A percentile compares a stretch with the other conserved stretches of the same genome.
Evolutionary conservation across 2,113 vertebrate genomes (phyloP).

Genomic region (Symphodus melops): DNA sequence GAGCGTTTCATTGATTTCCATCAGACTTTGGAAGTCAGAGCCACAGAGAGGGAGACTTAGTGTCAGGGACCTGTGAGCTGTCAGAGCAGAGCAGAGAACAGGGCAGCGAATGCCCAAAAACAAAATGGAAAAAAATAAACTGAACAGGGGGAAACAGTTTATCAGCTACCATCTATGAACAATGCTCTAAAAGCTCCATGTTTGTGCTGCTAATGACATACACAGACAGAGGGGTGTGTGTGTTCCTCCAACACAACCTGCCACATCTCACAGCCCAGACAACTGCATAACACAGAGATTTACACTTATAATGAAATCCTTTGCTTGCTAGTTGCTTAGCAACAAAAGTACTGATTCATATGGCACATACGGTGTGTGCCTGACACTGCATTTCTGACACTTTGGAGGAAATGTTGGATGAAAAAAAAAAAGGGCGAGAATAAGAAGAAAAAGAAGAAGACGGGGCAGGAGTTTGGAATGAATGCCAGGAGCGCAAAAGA

Average conservation of each 20-base stretch:
- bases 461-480: slow-evolving; percentile 34
- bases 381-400: slow-evolving; percentile 77
- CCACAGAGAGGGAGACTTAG: slow-evolving; percentile 23
- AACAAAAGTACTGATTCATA: slow-evolving; percentile 78
- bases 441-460: slow-evolving; percentile 20
- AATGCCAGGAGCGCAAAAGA: slow-evolving; percentile 40
- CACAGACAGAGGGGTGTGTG: slow-evolving; percentile 55
- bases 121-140: neutral
- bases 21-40: slow-evolving; percentile 10
- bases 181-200: slow-evolving; percentile 50
- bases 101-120: slow-evolving; percentile 29
- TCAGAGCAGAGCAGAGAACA: slow-evolving; percentile 16
- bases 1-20: slow-evolving; percentile 56
- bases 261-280: slow-evolving; percentile 69
- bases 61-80: slow-evolving; percentile 21
- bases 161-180: slow-evolving; percentile 60
- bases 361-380: slow-evolving; percentile 64
- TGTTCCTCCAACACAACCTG: slow-evolving; percentile 69
- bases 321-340: slow-evolving; percentile 82
- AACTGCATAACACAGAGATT: slow-evolving; percentile 75
- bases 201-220: slow-evolving; percentile 70
- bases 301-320: slow-evolving; percentile 76
- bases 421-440: slow-evolving; percentile 19
- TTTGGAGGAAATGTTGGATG: slow-evolving; percentile 49
- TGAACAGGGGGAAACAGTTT: slow-evolving; percentile 58